Conservation (phyloP, 2,113 vertebrate genomes). For the Mustelus asterias region DNA sequence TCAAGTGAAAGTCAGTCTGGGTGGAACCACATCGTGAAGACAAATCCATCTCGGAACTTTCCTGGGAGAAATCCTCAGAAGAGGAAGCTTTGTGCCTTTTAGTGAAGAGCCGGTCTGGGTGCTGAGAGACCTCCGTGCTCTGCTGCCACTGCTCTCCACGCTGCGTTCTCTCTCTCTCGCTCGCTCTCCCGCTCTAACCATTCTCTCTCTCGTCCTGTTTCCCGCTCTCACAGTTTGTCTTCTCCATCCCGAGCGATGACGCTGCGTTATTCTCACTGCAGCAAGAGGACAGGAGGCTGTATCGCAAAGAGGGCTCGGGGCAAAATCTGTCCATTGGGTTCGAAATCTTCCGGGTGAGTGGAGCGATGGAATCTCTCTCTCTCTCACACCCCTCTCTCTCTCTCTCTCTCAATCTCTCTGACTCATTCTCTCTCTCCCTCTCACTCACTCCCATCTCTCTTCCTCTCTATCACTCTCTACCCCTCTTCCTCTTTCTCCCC, state of each 20-base stretch:
- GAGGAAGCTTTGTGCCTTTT: neutral
- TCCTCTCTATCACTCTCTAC: no score
- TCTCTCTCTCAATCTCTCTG: neutral
- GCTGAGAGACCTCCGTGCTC: no score
- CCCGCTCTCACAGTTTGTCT: constrained; percentile 55
- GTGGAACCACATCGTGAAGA: no score
- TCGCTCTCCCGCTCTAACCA: neutral
- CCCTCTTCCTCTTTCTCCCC: no score
- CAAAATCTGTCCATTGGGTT: constrained; percentile 71
- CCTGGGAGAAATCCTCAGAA: neutral
- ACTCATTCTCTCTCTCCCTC: no score
- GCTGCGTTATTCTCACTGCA: constrained; percentile 67
- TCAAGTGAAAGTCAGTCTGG: no score
- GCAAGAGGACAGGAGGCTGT: constrained; percentile 64
- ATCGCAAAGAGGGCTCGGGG: constrained; percentile 57
- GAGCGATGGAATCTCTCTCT: neutral
- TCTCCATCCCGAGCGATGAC: constrained; percentile 56
- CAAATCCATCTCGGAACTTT: no score
- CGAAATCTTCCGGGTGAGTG: constrained; percentile 63
- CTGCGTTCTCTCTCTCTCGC: neutral
- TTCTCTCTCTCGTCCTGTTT: neutral
- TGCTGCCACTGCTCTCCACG: no score
- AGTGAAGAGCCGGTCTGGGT: neutral
- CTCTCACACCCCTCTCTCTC: no score
- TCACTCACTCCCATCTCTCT: no score